Evolutionary conservation across 2,888 invertebrate species (phyloP), one percentile per base, ranked within the genome.

Genomic region (Tridacna crocea): DNA sequence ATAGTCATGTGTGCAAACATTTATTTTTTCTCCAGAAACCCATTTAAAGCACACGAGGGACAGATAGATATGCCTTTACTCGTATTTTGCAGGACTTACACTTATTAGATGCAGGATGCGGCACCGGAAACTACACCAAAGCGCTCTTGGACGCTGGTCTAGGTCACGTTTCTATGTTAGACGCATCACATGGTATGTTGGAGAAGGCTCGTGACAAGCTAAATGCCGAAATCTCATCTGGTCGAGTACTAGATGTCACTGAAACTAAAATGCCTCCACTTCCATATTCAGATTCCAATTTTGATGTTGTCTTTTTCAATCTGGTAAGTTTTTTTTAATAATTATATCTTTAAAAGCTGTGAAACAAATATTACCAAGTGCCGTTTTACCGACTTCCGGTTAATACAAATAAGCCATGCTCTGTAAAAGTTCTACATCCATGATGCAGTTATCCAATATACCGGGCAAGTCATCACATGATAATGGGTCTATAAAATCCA

Each of bases 221-320:
- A 15, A 55, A 70, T 13, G 77, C 51, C 22, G 72, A 63, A n/a
- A 73, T 74, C 24, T 15, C 26, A 10, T 58, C 75, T 24, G 76
- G 76, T 13, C 72, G 51, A 48, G 75, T 80, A 3, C 51, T 51
- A 13, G 79, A 75, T 36, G 65, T 82, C 26, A 73, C 72, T 22
- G 24, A 76, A 46, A 72, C 61, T 26, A 60, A 27, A 60, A 46
- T 85, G 72, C 85, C 85, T 17, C 24, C 60, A 11, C 27, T 84
- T n/a, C 81, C 84, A 48, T 84, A 75, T 58, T 72, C 74, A 27
- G 84, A 85, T 47, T 58, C 66, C n/a, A 36, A 63, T 26, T 85
- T 85, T 58, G 85, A 85, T 68, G 85, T 74, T 47, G 80, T 82
- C 17, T 78, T 85, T 81, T 82, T 85, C 26, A 85, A 82, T 26